These are phyloP conservation scores for Drosophila hawaiiensis DNA, from an alignment of 2,888 invertebrate species.

Conservation along the genomic window DNA sequence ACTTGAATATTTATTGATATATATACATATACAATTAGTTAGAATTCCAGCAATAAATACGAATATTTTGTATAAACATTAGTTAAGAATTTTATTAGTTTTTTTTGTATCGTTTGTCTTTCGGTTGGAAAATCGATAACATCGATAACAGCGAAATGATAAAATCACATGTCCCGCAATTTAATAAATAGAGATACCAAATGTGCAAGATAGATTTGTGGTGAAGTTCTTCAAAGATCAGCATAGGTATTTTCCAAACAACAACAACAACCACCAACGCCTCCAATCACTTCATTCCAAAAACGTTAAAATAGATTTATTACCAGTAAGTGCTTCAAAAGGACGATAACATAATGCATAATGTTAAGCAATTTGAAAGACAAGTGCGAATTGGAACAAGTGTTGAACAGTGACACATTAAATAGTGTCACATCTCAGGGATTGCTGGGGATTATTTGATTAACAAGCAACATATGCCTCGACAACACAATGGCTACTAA, in stretches of 20 bases:
- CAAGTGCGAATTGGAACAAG: neutral
- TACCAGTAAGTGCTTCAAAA: neutral
- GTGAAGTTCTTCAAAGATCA: neutral
- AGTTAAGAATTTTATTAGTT: neutral
- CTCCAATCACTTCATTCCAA: neutral
- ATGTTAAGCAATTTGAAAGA: neutral
- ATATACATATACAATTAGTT: constrained; percentile 7
- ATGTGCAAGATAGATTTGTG: neutral
- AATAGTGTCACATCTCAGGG: neutral
- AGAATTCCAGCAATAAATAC: constrained; percentile 3
- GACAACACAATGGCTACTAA: neutral
- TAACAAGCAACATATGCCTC: neutral
- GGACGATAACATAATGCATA: neutral
- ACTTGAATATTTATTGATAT: constrained; percentile 4
- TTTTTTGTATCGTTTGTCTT: neutral
- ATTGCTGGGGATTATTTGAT: neutral
- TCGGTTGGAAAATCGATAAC: neutral
- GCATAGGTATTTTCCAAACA: neutral
- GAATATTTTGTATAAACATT: neutral
- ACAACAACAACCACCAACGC: no score
- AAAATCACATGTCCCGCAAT: neutral
- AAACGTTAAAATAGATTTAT: neutral
- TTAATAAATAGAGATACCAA: neutral
- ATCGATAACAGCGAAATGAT: neutral
- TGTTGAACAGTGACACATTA: neutral